Evolutionary conservation across 2,888 invertebrate genomes (phyloP).

Genomic region (Perdita meconis): DNA sequence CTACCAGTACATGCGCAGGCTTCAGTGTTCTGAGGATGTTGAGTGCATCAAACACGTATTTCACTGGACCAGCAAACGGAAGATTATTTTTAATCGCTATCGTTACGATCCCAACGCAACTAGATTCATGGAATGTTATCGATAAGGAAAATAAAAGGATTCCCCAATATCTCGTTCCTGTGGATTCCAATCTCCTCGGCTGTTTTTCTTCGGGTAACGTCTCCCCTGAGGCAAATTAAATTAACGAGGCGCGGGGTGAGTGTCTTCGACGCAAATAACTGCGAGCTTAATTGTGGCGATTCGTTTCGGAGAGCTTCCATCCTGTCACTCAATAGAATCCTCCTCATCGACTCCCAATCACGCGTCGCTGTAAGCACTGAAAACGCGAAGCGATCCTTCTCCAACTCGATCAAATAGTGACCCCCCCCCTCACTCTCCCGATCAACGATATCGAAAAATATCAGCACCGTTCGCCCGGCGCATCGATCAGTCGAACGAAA

Average conservation of each 20-base stretch:
- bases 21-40: conserved; percentile 33
- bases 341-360: conserved; percentile 54
- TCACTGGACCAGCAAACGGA: conserved; percentile 9
- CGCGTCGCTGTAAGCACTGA: conserved; percentile 46
- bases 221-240: conserved; percentile 70
- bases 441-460: conserved; percentile 14
- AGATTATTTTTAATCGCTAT: conserved; percentile 20
- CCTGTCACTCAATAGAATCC: conserved; percentile 47
- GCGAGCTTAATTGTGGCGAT: conserved; percentile 71
- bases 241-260: conserved; percentile 55
- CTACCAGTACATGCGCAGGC: neutral
- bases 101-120: neutral
- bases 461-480: neutral
- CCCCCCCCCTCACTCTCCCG: too few relatives aligned
- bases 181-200: conserved; percentile 62
- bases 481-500: neutral
- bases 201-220: conserved; percentile 64
- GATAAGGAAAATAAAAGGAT: conserved; percentile 61
- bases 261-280: conserved; percentile 69
- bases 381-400: conserved; percentile 18
- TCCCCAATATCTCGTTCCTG: conserved; percentile 50
- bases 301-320: conserved; percentile 56
- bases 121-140: conserved; percentile 16
- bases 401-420: neutral
- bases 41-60: conserved; percentile 25